Conservation (phyloP, 2,888 invertebrate species). For the Odontothrips loti region DNA sequence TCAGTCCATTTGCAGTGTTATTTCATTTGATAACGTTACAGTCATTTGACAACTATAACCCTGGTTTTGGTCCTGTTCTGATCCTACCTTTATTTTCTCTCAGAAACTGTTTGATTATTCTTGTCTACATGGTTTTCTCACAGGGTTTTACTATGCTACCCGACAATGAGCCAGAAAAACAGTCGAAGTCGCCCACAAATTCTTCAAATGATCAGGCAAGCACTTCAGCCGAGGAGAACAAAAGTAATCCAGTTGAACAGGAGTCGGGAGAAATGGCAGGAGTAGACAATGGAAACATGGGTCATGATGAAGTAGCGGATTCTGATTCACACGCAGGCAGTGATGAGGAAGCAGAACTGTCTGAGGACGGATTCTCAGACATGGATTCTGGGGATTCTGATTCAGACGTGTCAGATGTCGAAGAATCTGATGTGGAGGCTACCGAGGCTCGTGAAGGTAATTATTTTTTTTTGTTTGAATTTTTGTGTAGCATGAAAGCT, state of each 20-base stretch:
- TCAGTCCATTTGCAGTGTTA: too few species aligned
- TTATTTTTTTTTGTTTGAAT: too few species aligned
- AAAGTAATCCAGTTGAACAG: neutral
- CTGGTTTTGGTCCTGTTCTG: too few species aligned
- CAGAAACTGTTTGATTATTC: too few species aligned
- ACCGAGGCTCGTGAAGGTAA: neutral
- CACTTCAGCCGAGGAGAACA: neutral
- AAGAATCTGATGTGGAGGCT: neutral
- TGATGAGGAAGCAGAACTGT: neutral
- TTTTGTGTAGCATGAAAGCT: too few species aligned
- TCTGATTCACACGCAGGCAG: neutral
- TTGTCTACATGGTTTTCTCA: too few species aligned
- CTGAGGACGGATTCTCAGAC: neutral
- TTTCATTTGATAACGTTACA: too few species aligned
- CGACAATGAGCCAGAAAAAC: neutral
- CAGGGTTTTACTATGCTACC: neutral
- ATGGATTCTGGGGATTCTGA: neutral
- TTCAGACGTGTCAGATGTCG: neutral
- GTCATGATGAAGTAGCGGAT: neutral
- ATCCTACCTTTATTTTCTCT: too few species aligned
- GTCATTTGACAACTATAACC: too few species aligned
- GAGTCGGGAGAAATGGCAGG: neutral
- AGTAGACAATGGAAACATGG: neutral
- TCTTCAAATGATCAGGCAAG: neutral
- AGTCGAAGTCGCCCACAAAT: neutral